Evolutionary conservation across 2,113 vertebrate genomes (phyloP), one percentile per base, ranked within the genome.

Genomic region (Apistogramma diplotaenia): DNA sequence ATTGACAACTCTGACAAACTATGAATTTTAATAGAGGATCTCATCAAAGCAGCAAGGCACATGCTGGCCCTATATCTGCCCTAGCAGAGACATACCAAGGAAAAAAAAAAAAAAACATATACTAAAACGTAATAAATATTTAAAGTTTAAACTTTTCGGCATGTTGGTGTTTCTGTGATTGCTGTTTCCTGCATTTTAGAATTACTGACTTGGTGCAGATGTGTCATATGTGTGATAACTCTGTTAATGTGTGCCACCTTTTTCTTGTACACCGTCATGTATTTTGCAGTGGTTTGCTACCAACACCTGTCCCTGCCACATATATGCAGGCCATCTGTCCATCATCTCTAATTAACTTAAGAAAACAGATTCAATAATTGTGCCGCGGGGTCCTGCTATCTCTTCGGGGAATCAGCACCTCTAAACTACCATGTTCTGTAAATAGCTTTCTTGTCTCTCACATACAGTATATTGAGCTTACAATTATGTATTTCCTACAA

Each of bases 341-440:
- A 81, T 89, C 79, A 76, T 53, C 60, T 79, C 77, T 89, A 65
- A 82, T 87, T 79, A 82, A 73, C 78, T 49, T 71, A 67, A 79
- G 49, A 49, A 46, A 21, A 65, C 71, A 33, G 27, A 81, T 73
- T 51, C 55, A 81, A 27, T 13, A 61, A 81, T 78, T 19, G 1
- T 62, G 25, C 56, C 62, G 37, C 71, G 27, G 13, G 15, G 46
- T 57, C 12, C 11, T 61, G 37, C 55, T 65, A 7, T 72, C 51
- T 79, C 85, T 67, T 61, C 49, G 40, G 57, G 58, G 54, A 84
- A 53, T 3, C 25, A 11, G 7, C 6, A 79, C 77, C 77, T 75
- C 71, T 35, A 21, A 23, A 71, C 18, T 37, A 37, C 77, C 16
- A 25, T 57, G 49, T 35, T 8, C 33, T 35, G 33, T 61, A 54